A percentile compares a stretch with the other conserved stretches of the same genome.
Evolutionary conservation across 1,140 invertebrate genomes (phyloP).

Genomic region (Aphidius gifuensis): DNA sequence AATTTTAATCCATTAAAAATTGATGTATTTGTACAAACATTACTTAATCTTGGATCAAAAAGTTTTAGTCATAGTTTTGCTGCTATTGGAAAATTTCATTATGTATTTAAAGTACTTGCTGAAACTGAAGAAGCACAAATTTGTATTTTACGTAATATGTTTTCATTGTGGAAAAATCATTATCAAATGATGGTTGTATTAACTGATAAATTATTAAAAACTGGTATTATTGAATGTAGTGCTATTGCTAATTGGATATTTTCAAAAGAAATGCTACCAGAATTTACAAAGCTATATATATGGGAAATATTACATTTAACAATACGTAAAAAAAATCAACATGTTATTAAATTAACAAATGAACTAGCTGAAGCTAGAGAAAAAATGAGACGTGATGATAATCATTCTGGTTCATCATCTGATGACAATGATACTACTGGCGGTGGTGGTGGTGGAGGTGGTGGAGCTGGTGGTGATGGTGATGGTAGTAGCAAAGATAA

Average conservation of each 20-base stretch:
- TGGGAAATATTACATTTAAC: conserved; percentile 97
- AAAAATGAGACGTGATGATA: conserved; percentile 71
- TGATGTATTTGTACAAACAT: conserved; percentile 93
- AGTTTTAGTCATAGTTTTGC: conserved; percentile 98
- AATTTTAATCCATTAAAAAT: conserved; percentile 89
- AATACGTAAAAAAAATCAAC: conserved; percentile 95
- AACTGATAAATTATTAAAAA: conserved; percentile 96
- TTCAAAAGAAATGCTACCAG: conserved; percentile 89
- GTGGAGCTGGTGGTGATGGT: conserved; percentile 59
- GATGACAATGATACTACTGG: conserved; percentile 71
- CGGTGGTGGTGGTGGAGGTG: conserved; percentile 59
- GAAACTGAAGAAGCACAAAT: conserved; percentile 95
- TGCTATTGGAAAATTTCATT: conserved; percentile 94
- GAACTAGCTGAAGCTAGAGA: conserved; percentile 86
- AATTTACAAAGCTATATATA: conserved; percentile 93
- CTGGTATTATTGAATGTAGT: conserved; percentile 93
- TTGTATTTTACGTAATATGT: conserved; percentile 88
- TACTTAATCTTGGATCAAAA: conserved; percentile 91
- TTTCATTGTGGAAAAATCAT: conserved; percentile 91
- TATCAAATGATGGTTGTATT: conserved; percentile 96
- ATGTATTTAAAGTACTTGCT: conserved; percentile 87
- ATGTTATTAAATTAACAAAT: conserved; percentile 79
- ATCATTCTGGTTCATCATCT: conserved; percentile 74
- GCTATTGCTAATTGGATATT: conserved; percentile 99
- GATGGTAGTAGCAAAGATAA: conserved; percentile 57